Percentiles rank a stretch among this genome's conserved stretches.
phyloP scores from a whole-genome alignment of 2,797 vertebrate genomes.

The Coccyzus lansbergi region DNA sequence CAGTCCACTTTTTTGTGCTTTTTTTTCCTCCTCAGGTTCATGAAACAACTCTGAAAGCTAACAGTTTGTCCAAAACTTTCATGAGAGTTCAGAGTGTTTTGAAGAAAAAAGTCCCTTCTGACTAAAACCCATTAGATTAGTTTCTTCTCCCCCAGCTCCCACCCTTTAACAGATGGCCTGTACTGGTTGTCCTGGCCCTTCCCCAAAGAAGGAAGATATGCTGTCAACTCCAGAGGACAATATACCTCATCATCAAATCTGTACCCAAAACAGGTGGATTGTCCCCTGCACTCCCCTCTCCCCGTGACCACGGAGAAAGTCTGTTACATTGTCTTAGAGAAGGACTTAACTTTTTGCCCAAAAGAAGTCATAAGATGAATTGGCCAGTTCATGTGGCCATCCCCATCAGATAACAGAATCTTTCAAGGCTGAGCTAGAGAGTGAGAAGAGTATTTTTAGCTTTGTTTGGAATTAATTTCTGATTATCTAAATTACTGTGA shows the following conservation, averaged over 20 bases:
- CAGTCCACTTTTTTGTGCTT: not conserved
- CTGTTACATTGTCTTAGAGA: not conserved
- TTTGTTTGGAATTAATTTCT: conserved; percentile 10
- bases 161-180: not conserved
- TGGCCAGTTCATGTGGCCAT: not conserved
- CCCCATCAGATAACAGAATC: not conserved
- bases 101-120: not conserved
- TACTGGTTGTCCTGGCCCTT: not conserved
- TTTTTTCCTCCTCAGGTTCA: not conserved
- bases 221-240: not conserved
- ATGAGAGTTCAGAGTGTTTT: not conserved
- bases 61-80: not conserved
- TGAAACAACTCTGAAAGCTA: not conserved
- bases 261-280: not conserved
- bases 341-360: not conserved
- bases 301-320: not conserved
- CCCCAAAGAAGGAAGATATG: not conserved
- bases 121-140: not conserved
- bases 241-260: not conserved
- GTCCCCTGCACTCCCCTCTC: too few species aligned
- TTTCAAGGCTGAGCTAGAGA: not conserved
- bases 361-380: not conserved
- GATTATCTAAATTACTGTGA: conserved; percentile 35
- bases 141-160: not conserved
- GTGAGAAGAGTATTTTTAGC: not conserved